Evolutionary conservation across 2,888 invertebrate genomes (phyloP), one percentile per base, ranked within the genome.

Genomic region (Diaphora mendica): DNA sequence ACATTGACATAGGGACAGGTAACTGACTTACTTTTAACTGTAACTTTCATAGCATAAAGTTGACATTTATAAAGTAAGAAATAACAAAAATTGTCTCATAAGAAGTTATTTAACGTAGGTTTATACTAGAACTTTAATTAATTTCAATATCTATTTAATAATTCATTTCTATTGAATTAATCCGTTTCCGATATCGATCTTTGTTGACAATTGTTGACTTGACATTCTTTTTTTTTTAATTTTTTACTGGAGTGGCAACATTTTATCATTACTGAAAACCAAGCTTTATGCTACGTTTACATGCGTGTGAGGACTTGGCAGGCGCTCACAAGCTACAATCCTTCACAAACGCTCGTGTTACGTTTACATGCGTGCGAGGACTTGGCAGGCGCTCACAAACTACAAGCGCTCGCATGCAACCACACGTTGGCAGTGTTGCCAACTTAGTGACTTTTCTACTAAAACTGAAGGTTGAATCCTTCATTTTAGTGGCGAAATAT

Each of bases 1-100:
- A 62, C 8, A 20, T 5, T 42, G 20, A 20, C n/a, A 44, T 17
- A 2, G 4, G 42, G 23, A 62, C 3, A 59, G 26, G 23, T 23
- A 64, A 15, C 8, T 23, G 75, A 93, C 96, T 92, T 89, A 97
- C 97, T 96, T 92, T 96, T 97, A 89, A 97, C 96, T 75, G 95
- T 96, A 71, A 97, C 96, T 96, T 97, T 97, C 97, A 97, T 97
- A 85, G 85, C 92, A 81, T 75, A 74, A 76, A 73, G 48, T 39
- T 78, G 65, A 70, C 87, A 89, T 85, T 30, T 59, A 65, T 59
- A 20, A 42, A 11, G 23, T 42, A 3, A 17, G 75, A 67, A 20
- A 70, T 15, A 20, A 23, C 9, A n/a, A 73, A 17, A 64, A 20
- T 35, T 35, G n/a, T 44, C 17, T 48, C 5, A 9, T 33, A 26